Percentiles rank a stretch among this genome's conserved stretches.
Conservation (phyloP, 2,113 vertebrate genomes). For the Nettapus auritus region DNA sequence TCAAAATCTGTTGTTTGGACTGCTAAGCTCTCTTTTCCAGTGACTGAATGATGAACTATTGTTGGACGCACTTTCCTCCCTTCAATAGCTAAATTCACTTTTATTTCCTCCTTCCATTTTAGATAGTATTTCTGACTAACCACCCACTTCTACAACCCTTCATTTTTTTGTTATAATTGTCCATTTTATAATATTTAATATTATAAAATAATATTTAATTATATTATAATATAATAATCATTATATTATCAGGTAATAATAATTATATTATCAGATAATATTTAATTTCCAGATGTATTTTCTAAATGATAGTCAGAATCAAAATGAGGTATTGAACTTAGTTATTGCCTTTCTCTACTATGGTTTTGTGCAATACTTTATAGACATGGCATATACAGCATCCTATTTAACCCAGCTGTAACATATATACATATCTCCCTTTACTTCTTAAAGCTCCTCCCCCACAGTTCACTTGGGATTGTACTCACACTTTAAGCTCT, state of each 20-base stretch:
- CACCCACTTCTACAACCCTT: neutral
- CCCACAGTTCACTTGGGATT: neutral
- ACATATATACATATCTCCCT: neutral
- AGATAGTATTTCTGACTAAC: constrained; percentile 27
- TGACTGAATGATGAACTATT: constrained; percentile 13
- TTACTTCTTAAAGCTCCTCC: neutral
- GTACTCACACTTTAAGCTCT: neutral
- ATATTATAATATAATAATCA: too few relatives aligned
- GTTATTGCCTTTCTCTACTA: neutral
- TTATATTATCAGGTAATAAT: too few relatives aligned
- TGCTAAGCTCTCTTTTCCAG: neutral
- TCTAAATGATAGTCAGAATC: neutral
- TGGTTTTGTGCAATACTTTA: neutral
- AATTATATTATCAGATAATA: too few relatives aligned
- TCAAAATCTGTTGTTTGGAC: constrained; percentile 5
- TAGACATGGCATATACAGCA: neutral
- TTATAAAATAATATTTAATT: too few relatives aligned
- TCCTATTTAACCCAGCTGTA: neutral
- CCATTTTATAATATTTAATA: neutral
- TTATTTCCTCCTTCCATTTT: neutral
- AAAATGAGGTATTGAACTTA: neutral
- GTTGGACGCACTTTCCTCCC: neutral
- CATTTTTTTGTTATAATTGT: constrained; percentile 11
- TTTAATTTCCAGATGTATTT: neutral
- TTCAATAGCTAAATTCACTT: constrained; percentile 20